Conservation (phyloP, 2,888 invertebrate species). For the Stenodema calcarata region DNA sequence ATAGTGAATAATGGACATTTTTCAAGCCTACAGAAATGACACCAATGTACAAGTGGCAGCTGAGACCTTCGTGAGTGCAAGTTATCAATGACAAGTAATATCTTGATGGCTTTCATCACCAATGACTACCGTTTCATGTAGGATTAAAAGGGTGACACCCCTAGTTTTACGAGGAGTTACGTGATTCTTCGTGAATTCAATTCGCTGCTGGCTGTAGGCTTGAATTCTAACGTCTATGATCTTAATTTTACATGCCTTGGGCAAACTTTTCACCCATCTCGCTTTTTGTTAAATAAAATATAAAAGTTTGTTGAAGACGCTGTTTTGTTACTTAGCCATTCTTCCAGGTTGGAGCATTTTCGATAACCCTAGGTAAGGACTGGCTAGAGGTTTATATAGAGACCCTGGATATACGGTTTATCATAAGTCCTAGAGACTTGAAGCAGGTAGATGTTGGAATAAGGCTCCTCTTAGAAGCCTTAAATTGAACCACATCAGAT, state of each 20-base stretch:
- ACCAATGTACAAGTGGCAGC: not conserved
- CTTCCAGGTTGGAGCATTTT: too few species aligned
- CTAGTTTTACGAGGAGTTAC: not conserved
- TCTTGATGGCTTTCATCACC: not conserved
- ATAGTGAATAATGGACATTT: constrained; percentile 49
- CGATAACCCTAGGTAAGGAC: too few species aligned
- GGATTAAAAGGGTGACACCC: not conserved
- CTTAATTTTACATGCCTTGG: constrained; percentile 53
- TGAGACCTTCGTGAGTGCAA: not conserved
- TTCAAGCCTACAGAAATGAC: constrained; percentile 51
- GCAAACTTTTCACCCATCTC: constrained; percentile 54
- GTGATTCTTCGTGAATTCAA: not conserved
- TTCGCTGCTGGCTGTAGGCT: constrained; percentile 45
- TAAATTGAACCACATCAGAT: too few species aligned
- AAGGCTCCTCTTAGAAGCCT: too few species aligned
- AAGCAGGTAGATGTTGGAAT: too few species aligned
- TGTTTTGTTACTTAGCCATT: not conserved
- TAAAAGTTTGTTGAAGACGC: constrained; percentile 52
- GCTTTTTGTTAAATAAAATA: constrained; percentile 55
- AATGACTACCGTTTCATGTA: not conserved
- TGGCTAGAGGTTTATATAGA: too few species aligned
- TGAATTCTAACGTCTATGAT: constrained; percentile 53
- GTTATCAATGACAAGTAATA: not conserved
- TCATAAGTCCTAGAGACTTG: too few species aligned
- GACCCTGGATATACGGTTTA: too few species aligned